Conservation (phyloP, 2,797 vertebrate species). For the Molossus molossus region DNA sequence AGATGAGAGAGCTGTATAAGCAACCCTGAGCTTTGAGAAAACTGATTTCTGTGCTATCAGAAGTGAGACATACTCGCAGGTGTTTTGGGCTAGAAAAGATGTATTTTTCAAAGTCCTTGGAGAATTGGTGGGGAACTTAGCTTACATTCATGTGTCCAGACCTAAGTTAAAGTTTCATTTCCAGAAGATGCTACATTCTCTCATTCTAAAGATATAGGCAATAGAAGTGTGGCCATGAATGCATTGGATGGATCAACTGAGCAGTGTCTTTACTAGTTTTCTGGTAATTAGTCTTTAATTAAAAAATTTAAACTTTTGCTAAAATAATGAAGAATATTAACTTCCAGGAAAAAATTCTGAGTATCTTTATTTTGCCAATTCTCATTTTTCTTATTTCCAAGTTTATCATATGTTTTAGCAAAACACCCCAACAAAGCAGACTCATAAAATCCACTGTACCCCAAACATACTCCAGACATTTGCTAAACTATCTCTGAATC, state of each 20-base stretch:
- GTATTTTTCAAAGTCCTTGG: slow-evolving; percentile 1
- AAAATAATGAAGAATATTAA: slow-evolving; percentile 17
- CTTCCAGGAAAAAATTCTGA: background rate
- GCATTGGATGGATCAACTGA: background rate
- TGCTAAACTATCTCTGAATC: slow-evolving; percentile 17
- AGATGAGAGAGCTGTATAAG: background rate
- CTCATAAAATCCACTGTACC: background rate
- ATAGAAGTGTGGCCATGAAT: background rate
- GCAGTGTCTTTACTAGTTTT: background rate
- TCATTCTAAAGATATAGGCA: background rate
- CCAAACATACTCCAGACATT: background rate
- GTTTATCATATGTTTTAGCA: slow-evolving; percentile 47
- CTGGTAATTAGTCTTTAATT: background rate
- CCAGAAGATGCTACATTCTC: background rate
- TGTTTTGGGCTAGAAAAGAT: background rate
- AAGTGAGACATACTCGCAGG: background rate
- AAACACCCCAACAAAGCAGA: background rate
- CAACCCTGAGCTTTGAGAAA: background rate
- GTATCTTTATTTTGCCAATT: background rate
- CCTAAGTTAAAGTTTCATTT: background rate
- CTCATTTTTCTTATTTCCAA: slow-evolving; percentile 62
- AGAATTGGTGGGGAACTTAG: background rate
- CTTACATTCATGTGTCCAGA: background rate
- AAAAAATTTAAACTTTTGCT: slow-evolving; percentile 39
- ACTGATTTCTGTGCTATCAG: background rate